phyloP scores from a whole-genome alignment of 2,888 invertebrate genomes.

The Microctonus brassicae region DNA sequence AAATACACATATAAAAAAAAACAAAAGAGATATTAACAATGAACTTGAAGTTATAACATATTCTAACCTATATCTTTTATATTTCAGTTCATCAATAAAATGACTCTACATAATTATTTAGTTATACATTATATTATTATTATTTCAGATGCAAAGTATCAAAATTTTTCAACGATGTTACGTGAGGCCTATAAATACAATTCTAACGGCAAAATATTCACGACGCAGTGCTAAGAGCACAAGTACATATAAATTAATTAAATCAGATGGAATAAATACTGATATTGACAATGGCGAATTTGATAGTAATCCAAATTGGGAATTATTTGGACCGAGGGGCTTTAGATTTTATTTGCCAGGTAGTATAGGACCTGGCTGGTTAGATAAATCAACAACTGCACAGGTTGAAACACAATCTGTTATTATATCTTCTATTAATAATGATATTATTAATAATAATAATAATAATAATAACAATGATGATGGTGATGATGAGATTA shows the following conservation, averaged over 20 bases:
- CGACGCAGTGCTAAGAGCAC: conserved; percentile 62
- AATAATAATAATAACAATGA: no score
- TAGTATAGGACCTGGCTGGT: conserved; percentile 79
- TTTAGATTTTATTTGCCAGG: conserved; percentile 80
- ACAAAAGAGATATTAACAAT: no score
- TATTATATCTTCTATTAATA: conserved; percentile 42
- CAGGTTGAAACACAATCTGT: conserved; percentile 58
- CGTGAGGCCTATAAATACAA: conserved; percentile 50
- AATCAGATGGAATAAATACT: conserved; percentile 50
- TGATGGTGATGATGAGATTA: no score
- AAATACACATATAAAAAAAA: background rate
- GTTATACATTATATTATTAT: conserved; percentile 22
- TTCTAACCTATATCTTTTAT: background rate
- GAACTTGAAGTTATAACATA: background rate
- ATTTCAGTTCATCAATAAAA: conserved; percentile 20
- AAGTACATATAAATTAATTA: conserved; percentile 58
- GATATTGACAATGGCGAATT: conserved; percentile 61
- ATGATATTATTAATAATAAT: conserved; percentile 32
- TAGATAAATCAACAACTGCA: conserved; percentile 74
- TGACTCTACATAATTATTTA: conserved; percentile 34
- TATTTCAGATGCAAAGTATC: conserved; percentile 64
- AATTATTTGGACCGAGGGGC: conserved; percentile 76
- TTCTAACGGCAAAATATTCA: conserved; percentile 59
- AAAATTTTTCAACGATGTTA: conserved; percentile 58
- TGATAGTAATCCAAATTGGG: conserved; percentile 74